phyloP scores from a whole-genome alignment of 2,113 vertebrate genomes.

The Paraplagusia blochii region DNA sequence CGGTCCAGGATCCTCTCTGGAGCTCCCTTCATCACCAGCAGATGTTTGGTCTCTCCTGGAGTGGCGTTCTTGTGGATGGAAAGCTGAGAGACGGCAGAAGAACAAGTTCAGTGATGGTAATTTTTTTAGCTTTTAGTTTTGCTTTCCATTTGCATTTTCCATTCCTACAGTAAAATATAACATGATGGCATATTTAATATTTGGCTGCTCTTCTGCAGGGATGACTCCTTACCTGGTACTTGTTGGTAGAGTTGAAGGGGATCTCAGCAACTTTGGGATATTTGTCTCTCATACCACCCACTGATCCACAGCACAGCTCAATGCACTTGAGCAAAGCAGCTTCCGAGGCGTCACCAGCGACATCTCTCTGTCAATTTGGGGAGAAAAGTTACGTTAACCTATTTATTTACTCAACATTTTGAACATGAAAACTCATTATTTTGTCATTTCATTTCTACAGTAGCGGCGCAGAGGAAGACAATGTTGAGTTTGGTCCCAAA shows the following conservation, averaged over 20 bases:
- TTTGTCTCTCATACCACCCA: slow-evolving; percentile 83
- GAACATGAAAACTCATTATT: too few species aligned
- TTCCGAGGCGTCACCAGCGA: slow-evolving; percentile 89
- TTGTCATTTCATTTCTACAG: neutral
- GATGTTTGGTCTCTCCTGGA: slow-evolving; percentile 71
- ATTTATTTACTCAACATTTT: too few species aligned
- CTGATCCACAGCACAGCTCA: slow-evolving; percentile 87
- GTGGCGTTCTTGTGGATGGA: slow-evolving; percentile 85
- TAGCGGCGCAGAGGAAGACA: neutral
- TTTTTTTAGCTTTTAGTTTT: too few species aligned
- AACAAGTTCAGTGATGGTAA: neutral
- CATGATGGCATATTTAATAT: too few species aligned
- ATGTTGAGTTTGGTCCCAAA: neutral
- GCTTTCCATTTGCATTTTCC: too few species aligned
- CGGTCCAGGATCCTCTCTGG: slow-evolving; percentile 90
- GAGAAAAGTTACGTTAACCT: neutral
- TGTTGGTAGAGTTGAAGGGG: slow-evolving; percentile 95
- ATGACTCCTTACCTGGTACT: slow-evolving; percentile 82
- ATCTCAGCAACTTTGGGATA: slow-evolving; percentile 85
- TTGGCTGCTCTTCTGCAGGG: too few species aligned
- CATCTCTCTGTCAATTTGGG: slow-evolving; percentile 76
- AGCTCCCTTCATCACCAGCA: slow-evolving; percentile 92
- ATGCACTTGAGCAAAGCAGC: slow-evolving; percentile 93
- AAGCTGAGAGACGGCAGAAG: slow-evolving; percentile 67
- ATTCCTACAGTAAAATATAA: too few species aligned